Evolutionary conservation across 1,140 invertebrate genomes (phyloP).

Genomic region (Meloidogyne chitwoodi): DNA sequence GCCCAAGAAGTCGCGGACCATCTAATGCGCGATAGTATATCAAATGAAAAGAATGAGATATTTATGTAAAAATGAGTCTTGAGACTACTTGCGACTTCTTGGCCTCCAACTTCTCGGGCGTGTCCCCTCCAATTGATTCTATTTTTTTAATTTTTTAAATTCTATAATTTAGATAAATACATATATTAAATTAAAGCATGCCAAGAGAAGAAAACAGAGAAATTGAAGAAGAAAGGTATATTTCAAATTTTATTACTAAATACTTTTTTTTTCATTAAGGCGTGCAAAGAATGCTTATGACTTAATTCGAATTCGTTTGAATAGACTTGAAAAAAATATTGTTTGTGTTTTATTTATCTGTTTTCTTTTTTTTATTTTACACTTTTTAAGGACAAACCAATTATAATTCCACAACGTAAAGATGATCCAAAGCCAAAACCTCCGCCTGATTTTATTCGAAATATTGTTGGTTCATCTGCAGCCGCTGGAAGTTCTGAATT

Average conservation of each 20-base stretch:
- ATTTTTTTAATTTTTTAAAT: no score
- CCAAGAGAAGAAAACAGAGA: slow-evolving; percentile 26
- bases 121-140: no score
- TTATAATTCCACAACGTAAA: slow-evolving; percentile 15
- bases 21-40: no score
- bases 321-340: slow-evolving; percentile 36
- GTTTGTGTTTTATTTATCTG: slow-evolving; percentile 22
- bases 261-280: background rate
- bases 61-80: no score
- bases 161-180: no score
- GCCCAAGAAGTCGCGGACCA: no score
- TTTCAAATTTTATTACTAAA: background rate
- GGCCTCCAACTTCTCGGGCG: no score
- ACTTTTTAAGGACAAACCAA: slow-evolving; percentile 34
- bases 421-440: slow-evolving; percentile 38
- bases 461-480: slow-evolving; percentile 55
- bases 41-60: no score
- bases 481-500: slow-evolving; percentile 56
- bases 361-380: background rate
- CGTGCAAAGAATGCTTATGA: slow-evolving; percentile 40
- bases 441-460: slow-evolving; percentile 38
- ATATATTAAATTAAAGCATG: no score
- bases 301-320: slow-evolving; percentile 32
- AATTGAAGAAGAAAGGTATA: slow-evolving; percentile 22
- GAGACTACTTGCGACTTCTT: no score